Percentiles rank a stretch among this genome's conserved stretches.
These are phyloP conservation scores for Mesitornis unicolor DNA, from an alignment of 2,113 vertebrate genomes.

Conservation along the genomic window DNA sequence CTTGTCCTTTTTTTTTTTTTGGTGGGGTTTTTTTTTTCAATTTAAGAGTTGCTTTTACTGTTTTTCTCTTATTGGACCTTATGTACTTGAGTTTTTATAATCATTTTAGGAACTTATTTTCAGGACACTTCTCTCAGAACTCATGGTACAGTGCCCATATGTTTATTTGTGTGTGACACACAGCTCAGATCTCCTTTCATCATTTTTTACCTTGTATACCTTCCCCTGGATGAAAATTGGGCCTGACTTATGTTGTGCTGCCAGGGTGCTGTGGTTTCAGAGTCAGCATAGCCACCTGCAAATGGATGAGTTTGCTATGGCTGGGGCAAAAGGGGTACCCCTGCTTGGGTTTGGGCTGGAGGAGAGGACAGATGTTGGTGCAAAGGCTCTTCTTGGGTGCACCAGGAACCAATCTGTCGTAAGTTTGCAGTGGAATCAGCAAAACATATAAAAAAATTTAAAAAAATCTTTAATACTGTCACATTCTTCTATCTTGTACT, in stretches of 20 bases:
- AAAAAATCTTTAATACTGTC: neutral
- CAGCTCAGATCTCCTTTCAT: neutral
- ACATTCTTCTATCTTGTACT: neutral
- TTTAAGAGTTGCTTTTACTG: neutral
- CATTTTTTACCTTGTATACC: neutral
- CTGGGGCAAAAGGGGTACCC: neutral
- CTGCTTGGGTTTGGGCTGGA: neutral
- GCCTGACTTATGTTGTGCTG: accelerated
- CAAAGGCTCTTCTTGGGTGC: neutral
- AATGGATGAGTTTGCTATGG: neutral
- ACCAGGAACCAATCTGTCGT: accelerated
- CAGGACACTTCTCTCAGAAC: neutral
- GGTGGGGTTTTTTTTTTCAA: too few relatives aligned
- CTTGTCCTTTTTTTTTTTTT: neutral
- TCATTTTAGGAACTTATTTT: neutral
- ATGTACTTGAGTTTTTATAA: neutral
- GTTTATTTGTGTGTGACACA: neutral
- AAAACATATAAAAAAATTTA: neutral
- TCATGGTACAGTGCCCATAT: accelerated
- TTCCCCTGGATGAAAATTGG: neutral
- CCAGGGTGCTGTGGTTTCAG: neutral
- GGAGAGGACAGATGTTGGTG: neutral
- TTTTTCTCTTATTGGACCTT: neutral
- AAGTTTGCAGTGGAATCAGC: neutral
- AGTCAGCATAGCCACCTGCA: accelerated